Conservation (phyloP, 2,888 invertebrate genomes). For the Hyposoter dolosus region DNA sequence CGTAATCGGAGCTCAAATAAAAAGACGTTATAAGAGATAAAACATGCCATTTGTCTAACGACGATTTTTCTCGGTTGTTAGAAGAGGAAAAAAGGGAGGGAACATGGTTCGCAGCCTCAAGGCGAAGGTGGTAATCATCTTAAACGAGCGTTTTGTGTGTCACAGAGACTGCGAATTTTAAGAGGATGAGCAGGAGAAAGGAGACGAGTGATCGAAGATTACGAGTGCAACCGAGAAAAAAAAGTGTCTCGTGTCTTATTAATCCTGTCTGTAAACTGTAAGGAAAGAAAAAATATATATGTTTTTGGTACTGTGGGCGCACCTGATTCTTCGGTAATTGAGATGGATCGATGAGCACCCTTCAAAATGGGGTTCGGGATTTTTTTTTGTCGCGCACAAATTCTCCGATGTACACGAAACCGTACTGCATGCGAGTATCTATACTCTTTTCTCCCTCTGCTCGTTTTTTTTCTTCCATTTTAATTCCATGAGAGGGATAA, state of each 20-base stretch:
- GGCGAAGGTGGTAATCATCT: conserved; percentile 82
- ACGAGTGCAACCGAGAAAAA: conserved; percentile 66
- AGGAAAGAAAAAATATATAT: conserved; percentile 33
- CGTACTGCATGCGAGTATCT: conserved; percentile 12
- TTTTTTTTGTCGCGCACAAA: conserved; percentile 30
- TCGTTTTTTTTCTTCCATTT: conserved; percentile 29
- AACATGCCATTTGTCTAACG: conserved; percentile 84
- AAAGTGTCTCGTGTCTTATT: conserved; percentile 45
- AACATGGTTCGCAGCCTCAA: conserved; percentile 53
- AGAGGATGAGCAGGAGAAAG: conserved; percentile 72
- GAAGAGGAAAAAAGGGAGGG: background rate
- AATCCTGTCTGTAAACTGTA: conserved; percentile 32
- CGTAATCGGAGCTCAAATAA: conserved; percentile 83
- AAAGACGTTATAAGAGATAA: conserved; percentile 84
- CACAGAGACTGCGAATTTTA: conserved; percentile 70
- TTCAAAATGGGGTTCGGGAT: conserved; percentile 45
- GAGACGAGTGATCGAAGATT: conserved; percentile 65
- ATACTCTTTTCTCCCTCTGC: background rate
- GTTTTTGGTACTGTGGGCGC: conserved; percentile 70
- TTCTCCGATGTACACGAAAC: background rate
- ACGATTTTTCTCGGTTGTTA: conserved; percentile 79
- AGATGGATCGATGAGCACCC: conserved; percentile 78
- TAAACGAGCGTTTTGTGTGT: conserved; percentile 78
- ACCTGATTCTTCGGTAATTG: conserved; percentile 82
- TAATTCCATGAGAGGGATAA: conserved; percentile 60